Conservation (phyloP, 2,888 invertebrate genomes). For the Xanthorhoe designata region DNA sequence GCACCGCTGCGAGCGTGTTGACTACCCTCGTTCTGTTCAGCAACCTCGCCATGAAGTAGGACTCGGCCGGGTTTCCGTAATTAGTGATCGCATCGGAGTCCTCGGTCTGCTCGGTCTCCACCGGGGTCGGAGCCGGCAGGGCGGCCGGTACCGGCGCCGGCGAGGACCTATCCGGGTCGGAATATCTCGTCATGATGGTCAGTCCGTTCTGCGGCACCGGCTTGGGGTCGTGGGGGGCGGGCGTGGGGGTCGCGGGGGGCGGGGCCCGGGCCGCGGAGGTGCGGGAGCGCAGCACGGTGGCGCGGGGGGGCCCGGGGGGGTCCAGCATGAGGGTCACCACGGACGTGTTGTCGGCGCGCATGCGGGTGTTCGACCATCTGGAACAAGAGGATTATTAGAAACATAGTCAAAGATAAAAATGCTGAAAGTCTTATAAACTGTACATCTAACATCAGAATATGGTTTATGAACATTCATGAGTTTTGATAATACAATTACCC, state of each 20-base stretch:
- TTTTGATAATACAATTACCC: too few species aligned
- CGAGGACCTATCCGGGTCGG: slow-evolving; percentile 66
- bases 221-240: slow-evolving; percentile 42
- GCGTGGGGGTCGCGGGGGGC: slow-evolving; percentile 36
- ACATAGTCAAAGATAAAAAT: too few species aligned
- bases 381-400: slow-evolving; percentile 25
- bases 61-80: slow-evolving; percentile 81
- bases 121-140: slow-evolving; percentile 59
- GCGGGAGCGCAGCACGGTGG: slow-evolving; percentile 85
- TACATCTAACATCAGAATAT: too few species aligned
- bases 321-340: slow-evolving; percentile 96
- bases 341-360: slow-evolving; percentile 98
- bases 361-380: slow-evolving; percentile 93
- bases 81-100: slow-evolving; percentile 66
- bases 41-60: slow-evolving; percentile 78
- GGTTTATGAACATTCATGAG: too few species aligned
- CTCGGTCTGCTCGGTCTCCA: slow-evolving; percentile 42
- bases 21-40: slow-evolving; percentile 71
- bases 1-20: slow-evolving; percentile 75
- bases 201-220: slow-evolving; percentile 75
- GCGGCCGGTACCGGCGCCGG: slow-evolving; percentile 48
- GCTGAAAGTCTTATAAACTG: too few species aligned
- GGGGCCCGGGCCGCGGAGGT: slow-evolving; percentile 49
- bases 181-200: slow-evolving; percentile 81
- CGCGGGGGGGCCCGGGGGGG: slow-evolving; percentile 93